These are phyloP conservation scores for Numenius arquata DNA, from an alignment of 2,113 vertebrate species.

Conservation along the genomic window DNA sequence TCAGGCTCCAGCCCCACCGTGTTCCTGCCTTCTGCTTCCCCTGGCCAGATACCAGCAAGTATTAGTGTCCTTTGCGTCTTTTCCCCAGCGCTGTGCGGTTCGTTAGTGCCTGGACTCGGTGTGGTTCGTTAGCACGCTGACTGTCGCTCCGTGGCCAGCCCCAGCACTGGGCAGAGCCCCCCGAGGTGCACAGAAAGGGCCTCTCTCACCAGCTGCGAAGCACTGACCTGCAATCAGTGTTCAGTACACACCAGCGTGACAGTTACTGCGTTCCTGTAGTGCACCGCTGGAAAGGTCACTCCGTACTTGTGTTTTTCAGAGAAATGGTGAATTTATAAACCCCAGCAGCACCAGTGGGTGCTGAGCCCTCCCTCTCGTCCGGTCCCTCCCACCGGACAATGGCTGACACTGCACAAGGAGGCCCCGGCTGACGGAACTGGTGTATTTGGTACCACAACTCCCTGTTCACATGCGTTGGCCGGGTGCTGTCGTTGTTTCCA, in stretches of 20 bases:
- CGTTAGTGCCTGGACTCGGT: too few species aligned
- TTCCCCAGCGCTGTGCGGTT: background rate
- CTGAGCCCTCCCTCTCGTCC: background rate
- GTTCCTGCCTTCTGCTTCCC: background rate
- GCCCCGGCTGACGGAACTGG: background rate
- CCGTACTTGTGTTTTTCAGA: background rate
- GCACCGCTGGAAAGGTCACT: background rate
- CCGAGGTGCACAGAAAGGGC: rapidly evolving
- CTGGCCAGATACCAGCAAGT: rapidly evolving
- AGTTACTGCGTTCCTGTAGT: background rate
- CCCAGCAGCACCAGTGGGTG: background rate
- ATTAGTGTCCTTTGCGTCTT: background rate
- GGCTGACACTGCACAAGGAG: background rate
- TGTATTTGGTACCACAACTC: background rate
- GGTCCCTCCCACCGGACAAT: background rate
- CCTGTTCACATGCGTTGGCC: too few species aligned
- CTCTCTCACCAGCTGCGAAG: background rate
- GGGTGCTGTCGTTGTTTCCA: background rate
- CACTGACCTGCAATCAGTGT: too few species aligned
- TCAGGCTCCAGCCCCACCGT: background rate
- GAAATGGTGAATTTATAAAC: background rate
- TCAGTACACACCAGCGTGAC: background rate
- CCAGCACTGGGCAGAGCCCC: background rate
- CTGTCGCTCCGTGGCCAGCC: background rate
- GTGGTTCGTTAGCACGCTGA: background rate